phyloP scores from a whole-genome alignment of 2,888 invertebrate species.

The Aricia artaxerxes region DNA sequence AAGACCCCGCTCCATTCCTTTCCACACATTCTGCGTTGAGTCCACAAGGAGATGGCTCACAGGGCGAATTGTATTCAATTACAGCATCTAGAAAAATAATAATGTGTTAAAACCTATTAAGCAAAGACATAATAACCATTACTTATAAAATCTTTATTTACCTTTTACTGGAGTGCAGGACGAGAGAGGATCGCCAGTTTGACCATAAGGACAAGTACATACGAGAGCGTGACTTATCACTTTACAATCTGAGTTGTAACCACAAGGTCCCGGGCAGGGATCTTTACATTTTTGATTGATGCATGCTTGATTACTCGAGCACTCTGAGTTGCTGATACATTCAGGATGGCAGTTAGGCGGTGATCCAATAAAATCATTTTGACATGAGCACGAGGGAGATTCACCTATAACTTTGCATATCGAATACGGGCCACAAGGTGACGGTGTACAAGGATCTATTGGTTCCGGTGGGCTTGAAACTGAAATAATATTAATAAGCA shows the following conservation, averaged over 20 bases:
- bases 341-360: conserved; percentile 85
- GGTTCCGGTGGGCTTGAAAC: conserved; percentile 64
- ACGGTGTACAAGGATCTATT: conserved; percentile 83
- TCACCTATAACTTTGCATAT: conserved; percentile 82
- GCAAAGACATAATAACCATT: too few relatives aligned
- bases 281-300: conserved; percentile 85
- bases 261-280: conserved; percentile 86
- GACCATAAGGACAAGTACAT: conserved; percentile 82
- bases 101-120: neutral
- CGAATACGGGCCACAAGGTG: conserved; percentile 85
- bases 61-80: conserved; percentile 78
- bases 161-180: conserved; percentile 69
- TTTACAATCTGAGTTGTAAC: conserved; percentile 85
- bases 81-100: conserved; percentile 55
- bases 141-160: conserved; percentile 42
- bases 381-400: conserved; percentile 84
- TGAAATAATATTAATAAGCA: conserved; percentile 40
- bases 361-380: conserved; percentile 80
- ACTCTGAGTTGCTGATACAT: conserved; percentile 85
- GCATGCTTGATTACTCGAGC: conserved; percentile 83
- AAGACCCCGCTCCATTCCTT: conserved; percentile 84
- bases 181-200: conserved; percentile 84
- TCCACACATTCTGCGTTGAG: conserved; percentile 82
- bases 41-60: conserved; percentile 86
- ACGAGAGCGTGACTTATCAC: conserved; percentile 87